These are phyloP conservation scores for Punctoribates punctum DNA, from an alignment of 2,888 invertebrate species.

Conservation along the genomic window DNA sequence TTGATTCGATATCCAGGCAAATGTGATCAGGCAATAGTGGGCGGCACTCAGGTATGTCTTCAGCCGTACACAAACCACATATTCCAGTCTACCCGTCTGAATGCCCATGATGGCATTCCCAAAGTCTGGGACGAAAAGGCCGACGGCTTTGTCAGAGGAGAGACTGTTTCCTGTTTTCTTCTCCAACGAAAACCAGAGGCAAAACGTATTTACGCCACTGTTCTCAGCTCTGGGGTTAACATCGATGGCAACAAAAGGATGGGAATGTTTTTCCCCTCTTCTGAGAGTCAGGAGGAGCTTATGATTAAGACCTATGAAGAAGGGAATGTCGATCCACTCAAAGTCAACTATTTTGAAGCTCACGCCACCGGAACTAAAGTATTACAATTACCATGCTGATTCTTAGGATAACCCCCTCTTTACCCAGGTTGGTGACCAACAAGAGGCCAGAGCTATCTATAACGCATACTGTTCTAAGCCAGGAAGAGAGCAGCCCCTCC, in stretches of 20 bases:
- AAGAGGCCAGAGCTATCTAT: slow-evolving; percentile 57
- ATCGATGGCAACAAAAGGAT: slow-evolving; percentile 87
- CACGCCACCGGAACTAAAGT: slow-evolving; percentile 88
- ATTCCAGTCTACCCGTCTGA: slow-evolving; percentile 86
- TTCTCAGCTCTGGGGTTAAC: slow-evolving; percentile 83
- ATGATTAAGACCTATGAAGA: slow-evolving; percentile 75
- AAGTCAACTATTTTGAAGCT: slow-evolving; percentile 88
- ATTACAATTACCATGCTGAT: no score
- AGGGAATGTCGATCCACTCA: slow-evolving; percentile 71
- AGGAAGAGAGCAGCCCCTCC: slow-evolving; percentile 64
- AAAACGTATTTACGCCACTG: slow-evolving; percentile 75
- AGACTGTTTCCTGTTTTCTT: slow-evolving; percentile 67
- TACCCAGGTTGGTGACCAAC: slow-evolving; percentile 57
- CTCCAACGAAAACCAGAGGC: slow-evolving; percentile 70
- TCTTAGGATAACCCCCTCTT: background rate
- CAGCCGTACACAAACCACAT: slow-evolving; percentile 63
- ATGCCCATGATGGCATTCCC: slow-evolving; percentile 82
- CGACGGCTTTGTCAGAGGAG: slow-evolving; percentile 81
- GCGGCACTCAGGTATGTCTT: slow-evolving; percentile 57
- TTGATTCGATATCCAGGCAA: slow-evolving; percentile 54
- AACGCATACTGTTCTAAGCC: slow-evolving; percentile 62
- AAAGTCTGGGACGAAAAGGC: slow-evolving; percentile 82
- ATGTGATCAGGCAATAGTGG: slow-evolving; percentile 82
- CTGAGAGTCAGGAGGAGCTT: slow-evolving; percentile 64
- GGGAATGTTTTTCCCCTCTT: slow-evolving; percentile 58